Evolutionary conservation across 2,113 vertebrate species (phyloP).

Genomic region (Aldabrachelys gigantea): DNA sequence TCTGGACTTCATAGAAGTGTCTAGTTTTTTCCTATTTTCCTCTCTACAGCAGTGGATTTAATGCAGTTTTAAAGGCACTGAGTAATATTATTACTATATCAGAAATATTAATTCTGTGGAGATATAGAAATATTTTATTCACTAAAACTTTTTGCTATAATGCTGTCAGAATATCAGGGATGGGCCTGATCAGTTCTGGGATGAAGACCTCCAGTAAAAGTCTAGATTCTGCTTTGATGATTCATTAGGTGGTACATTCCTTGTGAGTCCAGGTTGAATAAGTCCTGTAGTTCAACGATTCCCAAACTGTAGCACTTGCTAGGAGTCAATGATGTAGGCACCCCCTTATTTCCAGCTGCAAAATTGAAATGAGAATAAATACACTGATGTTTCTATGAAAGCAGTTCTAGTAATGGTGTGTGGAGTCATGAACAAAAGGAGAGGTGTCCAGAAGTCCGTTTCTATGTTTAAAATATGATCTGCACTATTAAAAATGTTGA

Average conservation of each 20-base stretch:
- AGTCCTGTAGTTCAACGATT: background rate
- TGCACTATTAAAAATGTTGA: rapidly evolving
- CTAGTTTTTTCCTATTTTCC: background rate
- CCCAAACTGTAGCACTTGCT: background rate
- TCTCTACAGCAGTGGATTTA: background rate
- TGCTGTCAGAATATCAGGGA: background rate
- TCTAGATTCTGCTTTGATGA: background rate
- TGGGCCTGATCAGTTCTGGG: background rate
- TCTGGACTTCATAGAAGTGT: background rate
- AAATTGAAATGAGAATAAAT: background rate
- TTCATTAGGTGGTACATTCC: background rate
- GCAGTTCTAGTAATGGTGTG: background rate
- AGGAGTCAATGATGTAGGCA: background rate
- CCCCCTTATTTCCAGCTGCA: background rate
- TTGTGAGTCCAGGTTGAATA: background rate
- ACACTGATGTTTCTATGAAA: background rate
- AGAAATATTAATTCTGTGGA: no score
- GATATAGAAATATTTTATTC: background rate
- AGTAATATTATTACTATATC: background rate
- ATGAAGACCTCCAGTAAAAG: background rate
- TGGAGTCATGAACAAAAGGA: background rate
- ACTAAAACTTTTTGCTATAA: background rate
- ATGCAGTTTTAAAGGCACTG: background rate
- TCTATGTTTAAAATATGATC: background rate
- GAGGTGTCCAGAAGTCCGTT: background rate